A percentile compares a stretch with the other conserved stretches of the same genome.
phyloP scores from a whole-genome alignment of 2,113 vertebrate genomes.

The Bufo bufo region DNA sequence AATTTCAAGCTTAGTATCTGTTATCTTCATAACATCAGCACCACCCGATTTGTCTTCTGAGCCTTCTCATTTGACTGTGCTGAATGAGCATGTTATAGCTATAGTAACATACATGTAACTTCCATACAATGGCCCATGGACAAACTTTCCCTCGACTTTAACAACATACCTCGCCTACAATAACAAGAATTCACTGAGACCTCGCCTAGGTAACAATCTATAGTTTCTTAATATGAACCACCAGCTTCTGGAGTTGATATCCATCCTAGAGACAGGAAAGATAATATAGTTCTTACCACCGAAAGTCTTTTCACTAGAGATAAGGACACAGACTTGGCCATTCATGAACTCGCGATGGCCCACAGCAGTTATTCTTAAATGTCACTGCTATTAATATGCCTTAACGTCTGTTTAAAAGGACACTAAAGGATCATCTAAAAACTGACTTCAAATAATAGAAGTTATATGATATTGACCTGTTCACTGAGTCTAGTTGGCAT shows the following conservation, averaged over 20 bases:
- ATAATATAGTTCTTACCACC: not conserved
- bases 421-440: not conserved
- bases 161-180: conserved; percentile 28
- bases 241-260: not conserved
- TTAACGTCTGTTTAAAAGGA: not conserved
- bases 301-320: not conserved
- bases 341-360: not conserved
- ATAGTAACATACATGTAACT: not conserved
- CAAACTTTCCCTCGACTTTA: not conserved
- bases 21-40: not conserved
- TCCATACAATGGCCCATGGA: not conserved
- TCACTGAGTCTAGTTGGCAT: not conserved
- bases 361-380: not conserved
- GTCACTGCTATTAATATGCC: not conserved
- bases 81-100: not conserved
- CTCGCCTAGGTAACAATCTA: not conserved
- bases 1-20: not conserved
- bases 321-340: not conserved
- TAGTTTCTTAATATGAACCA: not conserved
- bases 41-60: not conserved
- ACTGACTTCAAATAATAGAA: not conserved
- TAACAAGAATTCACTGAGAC: not conserved
- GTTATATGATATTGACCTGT: not conserved
- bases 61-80: not conserved
- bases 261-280: not conserved